Base-by-base conservation (phyloP, 2,888 invertebrate species). In the Leptopilina drosophilae region DNA sequence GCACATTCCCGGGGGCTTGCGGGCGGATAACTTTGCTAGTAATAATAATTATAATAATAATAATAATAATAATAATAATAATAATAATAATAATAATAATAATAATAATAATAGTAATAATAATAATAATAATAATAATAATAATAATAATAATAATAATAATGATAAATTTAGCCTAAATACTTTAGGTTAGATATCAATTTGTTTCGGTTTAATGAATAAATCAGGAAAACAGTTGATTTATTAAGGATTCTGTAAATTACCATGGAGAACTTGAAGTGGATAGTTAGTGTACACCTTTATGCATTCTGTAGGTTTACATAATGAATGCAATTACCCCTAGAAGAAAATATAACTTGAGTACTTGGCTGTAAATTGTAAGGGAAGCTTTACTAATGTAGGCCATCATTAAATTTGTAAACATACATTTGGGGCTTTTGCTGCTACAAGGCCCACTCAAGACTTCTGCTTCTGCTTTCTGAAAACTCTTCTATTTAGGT, bases 351-450 rank as follows among this genome's bases (percentile, higher is more conserved):
- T 33, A 53, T 1, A 56, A 53, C 56, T 73, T 26, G 53, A 56
- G 73, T 73, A 56, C 56, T 79, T 77, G 77, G 77, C 73, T 78
- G 78, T 79, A 82, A 81, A 79, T 82, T 78, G 79, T 67, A 62
- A 77, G 77, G 78, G 77, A 53, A 73, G 77, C 20, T 69, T 69
- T 56, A 69, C 40, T 62, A 79, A 80, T 67, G 69, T 65, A 76
- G 77, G 66, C 78, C 76, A 76, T 81, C 82, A 76, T 82, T 82
- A 81, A 81, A 82, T 78, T 80, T 78, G 76, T 69, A 78, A 82
- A 33, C 40, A 73, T 73, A 33, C 53, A 53, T 56, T 26, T n/a
- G 56, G 53, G 26, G 49, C 33, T 12, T 73, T 73, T 56, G 73
- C 14, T 33, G 73, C 5, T 56, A 73, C n/a, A 33, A 14, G n/a